Evolutionary conservation across 2,797 vertebrate species (phyloP), one percentile per base, ranked within the genome.

Genomic region (Gymnodraco acuticeps): DNA sequence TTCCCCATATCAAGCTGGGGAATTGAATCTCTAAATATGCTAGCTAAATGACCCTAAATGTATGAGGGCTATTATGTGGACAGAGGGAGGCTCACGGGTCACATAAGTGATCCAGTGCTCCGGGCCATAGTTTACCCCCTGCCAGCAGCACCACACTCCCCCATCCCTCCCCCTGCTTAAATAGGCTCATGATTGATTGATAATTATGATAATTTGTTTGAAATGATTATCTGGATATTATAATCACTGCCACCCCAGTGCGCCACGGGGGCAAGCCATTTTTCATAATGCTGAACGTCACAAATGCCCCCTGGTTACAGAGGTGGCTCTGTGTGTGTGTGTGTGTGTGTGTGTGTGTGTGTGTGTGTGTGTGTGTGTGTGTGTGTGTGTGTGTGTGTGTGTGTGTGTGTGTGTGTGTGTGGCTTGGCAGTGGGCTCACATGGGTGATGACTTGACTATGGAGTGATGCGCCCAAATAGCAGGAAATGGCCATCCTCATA

Each of bases 181-280:
- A 93, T 91, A 67, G 91, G 65, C 69, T 90, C 94, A 95, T 96
- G 97, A 98, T 96, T 95, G 97, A 98, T 96, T 95, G 96, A 96
- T 97, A 97, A 97, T 97, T 96, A 97, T 96, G 95, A 96, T 98
- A 96, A 99, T 98, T 96, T 95, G 95, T 95, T 95, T 95, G 90
- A 96, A 96, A 97, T 97, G 95, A 97, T 97, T 96, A 96, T 97
- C 93, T 96, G 96, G 96, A 94, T 95, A 95, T 97, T 96, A 96
- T 94, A 95, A 94, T 94, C 91, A 80, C 82, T 76, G 94, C 82
- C 91, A 89, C 91, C 92, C 94, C 91, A 80, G 58, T 88, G 55
- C 86, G 86, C 91, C 70, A 88, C 53, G 75, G 91, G 81, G 89
- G 71, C 85, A 87, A 90, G 89, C 92, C 88, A 89, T 95, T 95